A percentile compares a stretch with the other conserved stretches of the same genome.
Evolutionary conservation across 2,113 vertebrate genomes (phyloP).

Genomic region (Struthidea cinerea): DNA sequence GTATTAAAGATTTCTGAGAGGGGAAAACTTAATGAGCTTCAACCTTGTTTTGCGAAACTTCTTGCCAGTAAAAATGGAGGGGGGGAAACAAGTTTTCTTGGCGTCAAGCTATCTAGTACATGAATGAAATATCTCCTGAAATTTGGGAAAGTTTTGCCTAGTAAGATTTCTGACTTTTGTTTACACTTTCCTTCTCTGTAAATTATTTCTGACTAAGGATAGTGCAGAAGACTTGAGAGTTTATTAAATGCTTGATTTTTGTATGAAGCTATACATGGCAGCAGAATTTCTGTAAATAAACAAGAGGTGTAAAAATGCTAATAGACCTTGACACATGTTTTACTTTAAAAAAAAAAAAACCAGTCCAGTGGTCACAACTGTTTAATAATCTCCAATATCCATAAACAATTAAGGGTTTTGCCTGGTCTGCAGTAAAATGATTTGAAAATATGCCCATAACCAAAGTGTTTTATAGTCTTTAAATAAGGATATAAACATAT

Average conservation of each 20-base stretch:
- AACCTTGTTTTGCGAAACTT: background rate
- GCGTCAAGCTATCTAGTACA: background rate
- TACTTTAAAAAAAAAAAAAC: background rate
- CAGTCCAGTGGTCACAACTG: background rate
- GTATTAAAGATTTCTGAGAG: background rate
- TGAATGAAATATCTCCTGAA: background rate
- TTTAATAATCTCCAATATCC: background rate
- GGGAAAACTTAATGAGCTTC: background rate
- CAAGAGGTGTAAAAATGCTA: background rate
- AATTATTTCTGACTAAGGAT: background rate
- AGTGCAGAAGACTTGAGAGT: background rate
- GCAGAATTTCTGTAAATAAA: background rate
- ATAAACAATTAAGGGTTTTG: background rate
- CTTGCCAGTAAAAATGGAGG: background rate
- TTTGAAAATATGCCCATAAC: background rate
- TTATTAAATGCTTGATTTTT: background rate
- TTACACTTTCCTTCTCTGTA: background rate
- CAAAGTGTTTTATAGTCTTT: background rate
- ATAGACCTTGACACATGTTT: background rate
- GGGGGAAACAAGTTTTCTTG: background rate
- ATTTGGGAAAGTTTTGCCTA: background rate
- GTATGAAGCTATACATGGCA: background rate
- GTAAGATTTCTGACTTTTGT: background rate
- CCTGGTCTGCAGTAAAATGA: background rate
- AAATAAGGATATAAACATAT: background rate